Percentiles rank a stretch among this genome's conserved stretches.
These are phyloP conservation scores for Rhamnusium bicolor DNA, from an alignment of 2,888 invertebrate species.

Conservation along the genomic window DNA sequence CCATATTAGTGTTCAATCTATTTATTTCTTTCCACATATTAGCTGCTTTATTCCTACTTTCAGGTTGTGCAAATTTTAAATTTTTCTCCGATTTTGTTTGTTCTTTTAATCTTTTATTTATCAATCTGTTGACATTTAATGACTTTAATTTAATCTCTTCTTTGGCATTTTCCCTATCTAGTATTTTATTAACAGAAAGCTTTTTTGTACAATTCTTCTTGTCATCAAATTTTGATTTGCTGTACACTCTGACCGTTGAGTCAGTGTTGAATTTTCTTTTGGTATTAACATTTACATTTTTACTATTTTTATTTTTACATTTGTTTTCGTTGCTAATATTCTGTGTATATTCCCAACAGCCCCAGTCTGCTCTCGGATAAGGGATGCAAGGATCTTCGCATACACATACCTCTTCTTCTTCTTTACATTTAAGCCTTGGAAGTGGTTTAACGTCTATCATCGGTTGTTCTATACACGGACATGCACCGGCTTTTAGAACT, in stretches of 20 bases:
- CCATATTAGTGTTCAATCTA: too few species aligned
- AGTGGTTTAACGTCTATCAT: constrained; percentile 50
- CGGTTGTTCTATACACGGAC: constrained; percentile 55
- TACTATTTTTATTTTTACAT: constrained; percentile 32
- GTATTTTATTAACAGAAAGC: not conserved
- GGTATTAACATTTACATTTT: constrained; percentile 12
- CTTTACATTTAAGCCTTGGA: constrained; percentile 49
- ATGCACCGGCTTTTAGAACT: constrained; percentile 49
- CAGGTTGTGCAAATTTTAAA: not conserved
- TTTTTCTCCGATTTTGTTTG: not conserved
- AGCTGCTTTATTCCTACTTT: not conserved
- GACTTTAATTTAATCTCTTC: not conserved
- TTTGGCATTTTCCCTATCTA: not conserved
- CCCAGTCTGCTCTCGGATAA: constrained; percentile 55
- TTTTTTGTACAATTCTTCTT: not conserved
- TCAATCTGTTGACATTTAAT: not conserved
- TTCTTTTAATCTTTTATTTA: not conserved
- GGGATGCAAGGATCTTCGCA: constrained; percentile 38
- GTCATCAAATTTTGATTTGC: not conserved
- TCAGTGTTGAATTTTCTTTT: constrained; percentile 39
- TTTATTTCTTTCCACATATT: too few species aligned
- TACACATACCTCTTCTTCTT: constrained; percentile 43
- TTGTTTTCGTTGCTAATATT: constrained; percentile 37
- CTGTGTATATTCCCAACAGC: constrained; percentile 55
- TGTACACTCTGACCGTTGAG: not conserved